phyloP scores from a whole-genome alignment of 2,113 vertebrate species.

The Microcebus griseorufus region DNA sequence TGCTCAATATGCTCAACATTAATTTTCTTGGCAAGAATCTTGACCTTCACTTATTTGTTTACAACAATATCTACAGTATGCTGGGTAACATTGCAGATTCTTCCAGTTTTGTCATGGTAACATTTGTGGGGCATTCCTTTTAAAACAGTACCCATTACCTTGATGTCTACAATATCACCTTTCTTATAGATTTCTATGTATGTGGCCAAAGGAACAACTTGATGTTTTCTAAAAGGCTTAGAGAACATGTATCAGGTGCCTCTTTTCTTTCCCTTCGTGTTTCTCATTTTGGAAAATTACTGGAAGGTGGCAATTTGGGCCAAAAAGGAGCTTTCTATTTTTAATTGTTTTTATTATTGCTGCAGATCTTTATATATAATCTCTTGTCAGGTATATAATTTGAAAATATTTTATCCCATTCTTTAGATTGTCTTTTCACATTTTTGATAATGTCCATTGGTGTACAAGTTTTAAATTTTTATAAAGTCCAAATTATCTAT shows the following conservation, averaged over 20 bases:
- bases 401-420: neutral
- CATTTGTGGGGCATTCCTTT: no score
- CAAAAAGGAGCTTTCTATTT: neutral
- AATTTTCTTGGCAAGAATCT: no score
- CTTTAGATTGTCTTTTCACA: neutral
- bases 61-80: no score
- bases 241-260: neutral
- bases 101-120: no score
- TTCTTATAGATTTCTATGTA: no score
- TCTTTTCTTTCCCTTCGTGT: neutral
- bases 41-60: no score
- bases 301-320: neutral
- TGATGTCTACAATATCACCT: no score
- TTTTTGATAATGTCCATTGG: neutral
- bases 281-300: neutral
- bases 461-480: slow-evolving; percentile 5
- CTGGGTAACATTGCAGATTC: no score
- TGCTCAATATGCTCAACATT: no score
- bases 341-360: neutral
- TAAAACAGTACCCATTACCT: no score
- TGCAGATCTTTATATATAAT: neutral
- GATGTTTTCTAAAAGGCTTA: neutral
- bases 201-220: neutral
- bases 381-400: neutral
- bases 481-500: neutral